phyloP scores from a whole-genome alignment of 2,113 vertebrate species.

The Spheniscus mendiculus region DNA sequence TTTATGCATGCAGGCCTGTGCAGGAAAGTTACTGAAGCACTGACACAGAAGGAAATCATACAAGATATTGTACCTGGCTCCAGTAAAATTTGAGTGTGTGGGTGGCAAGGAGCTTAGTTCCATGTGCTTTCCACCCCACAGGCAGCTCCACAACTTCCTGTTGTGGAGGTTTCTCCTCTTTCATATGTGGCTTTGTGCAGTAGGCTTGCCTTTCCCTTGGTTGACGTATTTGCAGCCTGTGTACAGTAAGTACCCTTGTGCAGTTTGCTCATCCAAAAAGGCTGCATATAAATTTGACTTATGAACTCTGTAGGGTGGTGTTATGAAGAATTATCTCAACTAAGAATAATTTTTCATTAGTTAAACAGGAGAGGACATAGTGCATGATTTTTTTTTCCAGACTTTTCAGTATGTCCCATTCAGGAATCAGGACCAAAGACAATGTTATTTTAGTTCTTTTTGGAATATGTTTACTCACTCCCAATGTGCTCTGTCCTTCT shows the following conservation, averaged over 20 bases:
- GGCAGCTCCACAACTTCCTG: conserved; percentile 69
- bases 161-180: conserved; percentile 62
- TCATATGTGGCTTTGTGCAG: conserved; percentile 64
- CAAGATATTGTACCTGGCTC: conserved; percentile 52
- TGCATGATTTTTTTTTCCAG: not conserved
- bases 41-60: conserved; percentile 41
- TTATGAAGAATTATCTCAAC: conserved; percentile 54
- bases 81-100: conserved; percentile 59
- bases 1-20: not conserved
- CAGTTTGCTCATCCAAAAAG: conserved; percentile 41
- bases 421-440: conserved; percentile 41
- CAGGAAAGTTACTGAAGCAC: conserved; percentile 40
- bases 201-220: conserved; percentile 23
- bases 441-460: conserved; percentile 53
- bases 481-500: not conserved
- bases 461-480: conserved; percentile 20
- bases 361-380: conserved; percentile 59
- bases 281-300: conserved; percentile 56
- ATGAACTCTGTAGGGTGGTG: conserved; percentile 10
- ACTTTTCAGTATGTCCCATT: conserved; percentile 28
- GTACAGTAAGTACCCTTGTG: conserved; percentile 49
- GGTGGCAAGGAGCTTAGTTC: conserved; percentile 56
- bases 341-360: conserved; percentile 52
- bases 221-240: conserved; percentile 40
- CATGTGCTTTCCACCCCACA: conserved; percentile 61